A percentile compares a stretch with the other conserved stretches of the same genome.
These are phyloP conservation scores for Aurelia sp. DNA, from an alignment of 30 jellyfish, hydroid and myxozoan genomes.

Conservation along the genomic window DNA sequence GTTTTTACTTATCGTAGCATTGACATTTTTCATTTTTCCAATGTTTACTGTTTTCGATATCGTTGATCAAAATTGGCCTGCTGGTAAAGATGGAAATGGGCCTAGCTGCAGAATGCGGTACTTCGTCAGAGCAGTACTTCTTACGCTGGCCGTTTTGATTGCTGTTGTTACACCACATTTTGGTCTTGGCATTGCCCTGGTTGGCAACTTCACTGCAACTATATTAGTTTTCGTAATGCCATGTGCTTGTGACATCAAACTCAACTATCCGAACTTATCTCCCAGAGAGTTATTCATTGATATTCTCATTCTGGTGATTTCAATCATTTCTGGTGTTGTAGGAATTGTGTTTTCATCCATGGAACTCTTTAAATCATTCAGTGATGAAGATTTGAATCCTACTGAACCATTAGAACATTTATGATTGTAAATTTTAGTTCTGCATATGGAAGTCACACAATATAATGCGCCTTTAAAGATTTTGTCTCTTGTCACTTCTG, in stretches of 20 bases:
- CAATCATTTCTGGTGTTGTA: slow-evolving; percentile 21
- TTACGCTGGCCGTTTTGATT: slow-evolving; percentile 38
- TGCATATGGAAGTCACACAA: too few relatives aligned
- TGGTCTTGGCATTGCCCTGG: slow-evolving; percentile 75
- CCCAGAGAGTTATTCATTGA: slow-evolving; percentile 10
- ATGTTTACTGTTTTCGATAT: slow-evolving; percentile 85
- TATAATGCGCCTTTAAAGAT: too few relatives aligned
- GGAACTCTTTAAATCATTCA: slow-evolving; percentile 38
- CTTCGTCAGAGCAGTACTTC: slow-evolving; percentile 42
- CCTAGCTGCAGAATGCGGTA: slow-evolving; percentile 12
- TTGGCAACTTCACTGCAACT: slow-evolving; percentile 84
- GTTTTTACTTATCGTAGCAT: slow-evolving; percentile 66
- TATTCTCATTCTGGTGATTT: slow-evolving; percentile 17
- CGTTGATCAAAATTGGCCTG: slow-evolving; percentile 79
- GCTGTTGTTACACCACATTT: slow-evolving; percentile 87
- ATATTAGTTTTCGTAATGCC: slow-evolving; percentile 71
- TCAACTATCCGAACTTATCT: slow-evolving; percentile 38
- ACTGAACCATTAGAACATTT: slow-evolving; percentile 71
- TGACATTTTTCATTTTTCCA: slow-evolving; percentile 80
- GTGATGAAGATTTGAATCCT: slow-evolving; percentile 62
- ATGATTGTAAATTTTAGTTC: neutral
- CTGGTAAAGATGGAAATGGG: neutral
- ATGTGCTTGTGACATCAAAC: slow-evolving; percentile 56
- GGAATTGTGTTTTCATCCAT: slow-evolving; percentile 51
- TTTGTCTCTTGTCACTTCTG: too few relatives aligned